These are phyloP conservation scores for Noctua fimbriata DNA, from an alignment of 2,888 invertebrate species.

Conservation along the genomic window DNA sequence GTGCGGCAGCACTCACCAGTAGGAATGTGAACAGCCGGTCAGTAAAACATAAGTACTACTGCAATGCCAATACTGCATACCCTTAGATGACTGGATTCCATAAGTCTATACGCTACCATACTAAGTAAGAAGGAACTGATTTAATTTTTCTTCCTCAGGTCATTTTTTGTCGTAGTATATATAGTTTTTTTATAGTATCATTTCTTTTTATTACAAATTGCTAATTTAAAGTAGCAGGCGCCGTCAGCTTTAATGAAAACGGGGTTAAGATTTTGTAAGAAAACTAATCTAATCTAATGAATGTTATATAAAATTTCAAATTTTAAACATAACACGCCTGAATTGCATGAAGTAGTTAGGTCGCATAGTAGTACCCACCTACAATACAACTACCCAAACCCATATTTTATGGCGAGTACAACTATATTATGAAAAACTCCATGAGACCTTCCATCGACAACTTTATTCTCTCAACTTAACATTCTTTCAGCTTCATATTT, in stretches of 20 bases:
- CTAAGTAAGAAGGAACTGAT: background rate
- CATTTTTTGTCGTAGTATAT: too few species aligned
- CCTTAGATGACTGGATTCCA: background rate
- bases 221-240: slow-evolving; percentile 16
- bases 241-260: background rate
- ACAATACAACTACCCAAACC: background rate
- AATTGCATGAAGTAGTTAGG: background rate
- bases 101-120: too few species aligned
- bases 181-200: too few species aligned
- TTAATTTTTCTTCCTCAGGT: background rate
- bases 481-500: background rate
- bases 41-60: background rate
- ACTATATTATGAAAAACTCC: background rate
- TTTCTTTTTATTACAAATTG: slow-evolving; percentile 18
- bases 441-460: background rate
- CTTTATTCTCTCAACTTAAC: background rate
- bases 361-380: background rate
- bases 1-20: background rate
- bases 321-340: background rate
- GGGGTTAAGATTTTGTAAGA: background rate
- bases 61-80: background rate
- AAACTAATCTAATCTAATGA: background rate
- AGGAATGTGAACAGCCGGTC: background rate
- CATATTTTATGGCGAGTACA: background rate
- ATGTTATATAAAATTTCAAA: background rate